Conservation (phyloP, 2,888 invertebrate genomes). For the Cistogaster globosa region DNA sequence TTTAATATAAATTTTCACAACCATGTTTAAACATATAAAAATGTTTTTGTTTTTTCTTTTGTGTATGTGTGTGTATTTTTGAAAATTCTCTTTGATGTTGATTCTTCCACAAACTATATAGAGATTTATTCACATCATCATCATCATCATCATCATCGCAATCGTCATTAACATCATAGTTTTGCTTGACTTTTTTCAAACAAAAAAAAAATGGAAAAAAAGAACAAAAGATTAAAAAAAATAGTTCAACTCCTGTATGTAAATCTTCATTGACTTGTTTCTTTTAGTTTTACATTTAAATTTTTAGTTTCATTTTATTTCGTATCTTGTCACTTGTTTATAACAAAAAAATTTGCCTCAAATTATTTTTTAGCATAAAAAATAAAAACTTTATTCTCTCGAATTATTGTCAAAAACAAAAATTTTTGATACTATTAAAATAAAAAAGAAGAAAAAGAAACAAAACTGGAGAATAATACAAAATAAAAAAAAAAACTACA, state of each 20-base stretch:
- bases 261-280: conserved; percentile 65
- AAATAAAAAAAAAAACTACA: conserved; percentile 1
- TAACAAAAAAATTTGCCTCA: conserved; percentile 41
- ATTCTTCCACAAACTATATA: conserved; percentile 45
- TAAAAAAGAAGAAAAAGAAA: conserved; percentile 2
- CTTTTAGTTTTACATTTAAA: conserved; percentile 8
- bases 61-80: conserved; percentile 36
- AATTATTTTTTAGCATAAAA: conserved; percentile 49
- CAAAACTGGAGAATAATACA: conserved; percentile 9
- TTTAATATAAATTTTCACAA: conserved; percentile 40
- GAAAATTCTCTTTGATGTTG: conserved; percentile 72
- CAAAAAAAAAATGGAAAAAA: conserved; percentile 27
- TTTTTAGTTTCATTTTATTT: conserved; percentile 49
- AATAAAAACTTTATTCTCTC: conserved; percentile 14
- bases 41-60: conserved; percentile 14
- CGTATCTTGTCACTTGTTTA: conserved; percentile 60
- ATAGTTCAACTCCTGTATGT: conserved; percentile 58
- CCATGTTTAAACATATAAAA: conserved; percentile 18
- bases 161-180: conserved; percentile 36
- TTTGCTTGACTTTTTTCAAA: conserved; percentile 41
- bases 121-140: conserved; percentile 56
- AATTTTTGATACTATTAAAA: conserved; percentile 40
- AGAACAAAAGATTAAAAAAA: conserved; percentile 36
- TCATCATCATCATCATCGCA: conserved; percentile 38
- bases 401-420: conserved; percentile 55